Evolutionary conservation across 2,113 vertebrate species (phyloP).

Genomic region (Halcyon malimbica): DNA sequence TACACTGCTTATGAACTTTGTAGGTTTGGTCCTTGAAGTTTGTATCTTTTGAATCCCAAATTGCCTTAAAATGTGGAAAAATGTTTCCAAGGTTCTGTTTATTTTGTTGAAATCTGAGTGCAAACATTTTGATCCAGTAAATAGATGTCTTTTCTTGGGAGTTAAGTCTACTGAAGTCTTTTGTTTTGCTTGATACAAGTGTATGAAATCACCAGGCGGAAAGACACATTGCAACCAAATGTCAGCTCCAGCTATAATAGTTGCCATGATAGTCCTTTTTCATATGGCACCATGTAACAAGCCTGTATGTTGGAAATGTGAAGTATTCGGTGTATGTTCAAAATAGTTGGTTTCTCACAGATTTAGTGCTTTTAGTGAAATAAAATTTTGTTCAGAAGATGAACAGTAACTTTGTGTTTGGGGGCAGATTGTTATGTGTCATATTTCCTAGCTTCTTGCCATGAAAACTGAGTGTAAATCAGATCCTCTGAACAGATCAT

Average conservation of each 20-base stretch:
- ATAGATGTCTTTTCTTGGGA: background rate
- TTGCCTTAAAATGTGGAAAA: background rate
- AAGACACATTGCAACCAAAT: background rate
- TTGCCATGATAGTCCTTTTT: background rate
- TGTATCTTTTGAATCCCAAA: background rate
- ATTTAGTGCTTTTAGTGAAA: background rate
- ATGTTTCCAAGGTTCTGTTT: background rate
- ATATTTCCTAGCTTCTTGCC: background rate
- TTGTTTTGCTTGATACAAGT: background rate
- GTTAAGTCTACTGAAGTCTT: background rate
- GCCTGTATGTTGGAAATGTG: background rate
- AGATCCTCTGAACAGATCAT: background rate
- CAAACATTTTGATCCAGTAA: background rate
- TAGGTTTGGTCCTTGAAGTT: background rate
- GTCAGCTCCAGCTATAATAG: background rate
- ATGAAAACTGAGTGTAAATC: background rate
- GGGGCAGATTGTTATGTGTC: background rate
- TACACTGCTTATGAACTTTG: fast-evolving
- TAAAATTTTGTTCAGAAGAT: background rate
- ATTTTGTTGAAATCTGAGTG: background rate
- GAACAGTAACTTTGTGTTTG: background rate
- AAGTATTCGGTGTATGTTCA: background rate
- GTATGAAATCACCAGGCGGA: background rate
- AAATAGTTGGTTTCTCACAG: background rate
- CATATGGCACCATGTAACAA: background rate